Conservation (phyloP, 2,113 vertebrate genomes). For the Micronycteris hirsuta region DNA sequence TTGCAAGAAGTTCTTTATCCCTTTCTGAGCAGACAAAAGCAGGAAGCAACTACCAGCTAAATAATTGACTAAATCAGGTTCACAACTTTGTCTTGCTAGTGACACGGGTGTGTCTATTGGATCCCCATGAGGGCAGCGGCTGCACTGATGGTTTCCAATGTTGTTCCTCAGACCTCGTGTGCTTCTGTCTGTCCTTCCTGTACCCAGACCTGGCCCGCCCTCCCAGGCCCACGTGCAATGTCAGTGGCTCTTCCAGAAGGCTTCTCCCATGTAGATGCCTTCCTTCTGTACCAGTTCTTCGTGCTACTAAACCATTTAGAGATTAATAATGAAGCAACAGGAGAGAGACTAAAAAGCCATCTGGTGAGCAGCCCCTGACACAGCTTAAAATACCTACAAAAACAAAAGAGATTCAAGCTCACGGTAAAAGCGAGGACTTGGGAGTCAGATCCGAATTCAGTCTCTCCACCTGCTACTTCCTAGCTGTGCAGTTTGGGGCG, state of each 20-base stretch:
- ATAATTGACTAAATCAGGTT: neutral
- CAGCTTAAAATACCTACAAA: conserved; percentile 61
- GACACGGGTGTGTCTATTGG: neutral
- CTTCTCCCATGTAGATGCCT: neutral
- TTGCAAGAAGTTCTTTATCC: neutral
- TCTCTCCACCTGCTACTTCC: neutral
- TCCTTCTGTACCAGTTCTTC: conserved; percentile 30
- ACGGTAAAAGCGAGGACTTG: neutral
- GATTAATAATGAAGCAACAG: conserved; percentile 67
- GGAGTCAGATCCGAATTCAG: neutral
- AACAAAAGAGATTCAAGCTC: neutral
- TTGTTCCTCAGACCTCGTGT: neutral
- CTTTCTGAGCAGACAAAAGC: neutral
- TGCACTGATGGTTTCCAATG: neutral
- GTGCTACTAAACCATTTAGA: conserved; percentile 54
- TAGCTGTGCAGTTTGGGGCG: neutral
- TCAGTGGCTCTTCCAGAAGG: conserved; percentile 35
- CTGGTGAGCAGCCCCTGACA: conserved; percentile 50
- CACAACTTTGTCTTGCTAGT: neutral
- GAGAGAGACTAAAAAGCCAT: conserved; percentile 68
- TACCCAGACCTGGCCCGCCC: neutral
- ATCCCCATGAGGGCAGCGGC: neutral
- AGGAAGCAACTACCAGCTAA: neutral
- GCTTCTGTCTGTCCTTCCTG: neutral
- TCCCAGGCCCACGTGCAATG: neutral